Base-by-base conservation (phyloP, 2,888 invertebrate genomes). In the Melikaiella ostensackeni region DNA sequence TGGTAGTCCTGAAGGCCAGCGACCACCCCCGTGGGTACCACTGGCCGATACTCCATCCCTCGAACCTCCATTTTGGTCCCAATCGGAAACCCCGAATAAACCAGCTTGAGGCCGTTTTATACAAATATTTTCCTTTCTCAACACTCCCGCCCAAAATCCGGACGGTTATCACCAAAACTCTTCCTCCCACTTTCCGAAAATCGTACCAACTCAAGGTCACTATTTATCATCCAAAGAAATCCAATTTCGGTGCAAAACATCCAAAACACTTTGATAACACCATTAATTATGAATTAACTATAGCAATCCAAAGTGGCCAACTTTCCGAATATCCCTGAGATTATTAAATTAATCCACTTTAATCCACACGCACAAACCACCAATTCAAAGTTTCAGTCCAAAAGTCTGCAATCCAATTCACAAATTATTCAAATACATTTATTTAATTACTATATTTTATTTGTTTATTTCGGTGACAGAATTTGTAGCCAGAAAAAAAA, bases 21-120 rank as follows among this genome's bases (percentile, higher is more conserved):
- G 57, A 89, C 88, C 76, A 88, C 92, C 91, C 89, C 93, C 87
- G 88, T 91, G 88, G 91, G 92, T 86, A 89, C 90, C 88, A 89
- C 90, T 87, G 93, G 93, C 79, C 93, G 92, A 85, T 93, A 93
- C 86, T 93, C 93, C 89, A 93, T 93, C 76, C 93, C 91, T 80
- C 93, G 92, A 82, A 93, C 93, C 90, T 93, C 93, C 93, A 93
- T 93, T 84, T 87, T 92, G 88, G 86, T 85, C 79, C 81, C 84
- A 79, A 86, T 77, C 77, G 86, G 85, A 79, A 85, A 86, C 78
- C 86, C 86, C 86, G 88, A 87, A 79, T 88, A 88, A 88, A 88
- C 88, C 89, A 88, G 88, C 84, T 87, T 88, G 88, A 88, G 86
- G 89, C 88, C 88, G 88, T 88, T 84, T 82, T 75, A 78, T 30